Evolutionary conservation across 2,113 vertebrate genomes (phyloP).

Genomic region (Podarcis cretensis): DNA sequence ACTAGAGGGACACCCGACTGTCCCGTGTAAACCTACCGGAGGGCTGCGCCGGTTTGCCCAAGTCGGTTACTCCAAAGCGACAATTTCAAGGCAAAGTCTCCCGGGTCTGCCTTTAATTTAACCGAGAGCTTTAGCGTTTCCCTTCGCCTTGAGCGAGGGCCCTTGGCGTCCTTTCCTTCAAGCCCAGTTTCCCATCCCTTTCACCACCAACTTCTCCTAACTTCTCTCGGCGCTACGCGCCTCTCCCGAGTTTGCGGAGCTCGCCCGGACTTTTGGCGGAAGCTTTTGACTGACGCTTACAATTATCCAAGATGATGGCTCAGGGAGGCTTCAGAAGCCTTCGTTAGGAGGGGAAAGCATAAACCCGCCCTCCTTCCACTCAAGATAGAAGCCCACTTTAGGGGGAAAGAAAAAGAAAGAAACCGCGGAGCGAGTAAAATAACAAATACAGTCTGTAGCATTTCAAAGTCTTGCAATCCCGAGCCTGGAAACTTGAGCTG

Average conservation of each 20-base stretch:
- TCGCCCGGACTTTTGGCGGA: constrained; percentile 70
- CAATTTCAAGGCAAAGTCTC: constrained; percentile 53
- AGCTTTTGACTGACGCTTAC: constrained; percentile 78
- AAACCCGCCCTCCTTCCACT: background rate
- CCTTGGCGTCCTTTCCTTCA: constrained; percentile 62
- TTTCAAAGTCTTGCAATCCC: background rate
- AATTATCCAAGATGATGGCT: constrained; percentile 77
- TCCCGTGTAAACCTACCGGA: background rate
- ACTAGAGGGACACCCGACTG: background rate
- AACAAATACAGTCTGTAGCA: background rate
- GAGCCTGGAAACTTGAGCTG: background rate
- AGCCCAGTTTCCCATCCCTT: constrained; percentile 49
- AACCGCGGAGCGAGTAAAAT: background rate
- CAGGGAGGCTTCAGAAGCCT: constrained; percentile 75
- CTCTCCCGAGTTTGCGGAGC: constrained; percentile 67
- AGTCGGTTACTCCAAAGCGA: constrained; percentile 51
- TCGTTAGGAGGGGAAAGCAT: constrained; percentile 58
- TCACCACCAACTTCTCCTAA: constrained; percentile 41
- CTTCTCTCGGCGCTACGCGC: constrained; percentile 16
- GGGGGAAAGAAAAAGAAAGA: too few species aligned
- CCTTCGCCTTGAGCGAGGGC: constrained; percentile 65
- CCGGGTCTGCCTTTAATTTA: constrained; percentile 62
- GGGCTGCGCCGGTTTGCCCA: constrained; percentile 39
- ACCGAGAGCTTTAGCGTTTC: constrained; percentile 54
- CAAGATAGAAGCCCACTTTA: background rate